phyloP scores from a whole-genome alignment of 2,888 invertebrate species.

The Pollenia labialis region DNA sequence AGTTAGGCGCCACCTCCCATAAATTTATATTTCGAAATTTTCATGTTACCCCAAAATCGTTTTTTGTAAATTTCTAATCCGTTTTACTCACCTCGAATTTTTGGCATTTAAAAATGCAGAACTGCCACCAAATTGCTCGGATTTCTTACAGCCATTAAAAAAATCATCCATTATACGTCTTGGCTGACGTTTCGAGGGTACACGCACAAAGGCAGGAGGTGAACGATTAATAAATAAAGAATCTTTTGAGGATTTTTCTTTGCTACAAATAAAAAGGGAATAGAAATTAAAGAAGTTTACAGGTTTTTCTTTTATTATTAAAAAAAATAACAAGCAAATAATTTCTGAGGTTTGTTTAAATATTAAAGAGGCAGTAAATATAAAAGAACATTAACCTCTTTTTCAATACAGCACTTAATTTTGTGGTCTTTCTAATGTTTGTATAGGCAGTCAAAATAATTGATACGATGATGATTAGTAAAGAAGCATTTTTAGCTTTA shows the following conservation, averaged over 20 bases:
- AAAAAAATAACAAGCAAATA: background rate
- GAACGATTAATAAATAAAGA: conserved; percentile 85
- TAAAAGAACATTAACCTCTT: too few species aligned
- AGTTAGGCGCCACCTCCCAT: background rate
- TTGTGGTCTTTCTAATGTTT: too few species aligned
- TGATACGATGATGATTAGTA: too few species aligned
- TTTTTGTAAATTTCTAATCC: background rate
- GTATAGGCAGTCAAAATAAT: too few species aligned
- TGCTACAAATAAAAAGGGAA: conserved; percentile 49
- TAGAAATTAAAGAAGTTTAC: background rate
- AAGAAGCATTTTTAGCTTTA: too few species aligned
- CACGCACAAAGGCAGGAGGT: conserved; percentile 90
- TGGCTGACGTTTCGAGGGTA: conserved; percentile 90
- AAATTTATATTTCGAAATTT: background rate
- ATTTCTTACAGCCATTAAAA: conserved; percentile 84
- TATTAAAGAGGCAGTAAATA: too few species aligned
- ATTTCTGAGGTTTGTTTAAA: background rate
- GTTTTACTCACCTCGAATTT: conserved; percentile 67
- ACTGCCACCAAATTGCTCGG: conserved; percentile 80
- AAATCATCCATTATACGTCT: conserved; percentile 88
- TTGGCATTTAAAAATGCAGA: conserved; percentile 69
- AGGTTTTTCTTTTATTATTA: too few species aligned
- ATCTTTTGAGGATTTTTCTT: conserved; percentile 83
- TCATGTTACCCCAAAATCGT: background rate
- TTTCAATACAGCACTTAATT: too few species aligned